Percentiles rank a stretch among this genome's conserved stretches.
phyloP scores from a whole-genome alignment of 2,888 invertebrate genomes.

The Limulus polyphemus region DNA sequence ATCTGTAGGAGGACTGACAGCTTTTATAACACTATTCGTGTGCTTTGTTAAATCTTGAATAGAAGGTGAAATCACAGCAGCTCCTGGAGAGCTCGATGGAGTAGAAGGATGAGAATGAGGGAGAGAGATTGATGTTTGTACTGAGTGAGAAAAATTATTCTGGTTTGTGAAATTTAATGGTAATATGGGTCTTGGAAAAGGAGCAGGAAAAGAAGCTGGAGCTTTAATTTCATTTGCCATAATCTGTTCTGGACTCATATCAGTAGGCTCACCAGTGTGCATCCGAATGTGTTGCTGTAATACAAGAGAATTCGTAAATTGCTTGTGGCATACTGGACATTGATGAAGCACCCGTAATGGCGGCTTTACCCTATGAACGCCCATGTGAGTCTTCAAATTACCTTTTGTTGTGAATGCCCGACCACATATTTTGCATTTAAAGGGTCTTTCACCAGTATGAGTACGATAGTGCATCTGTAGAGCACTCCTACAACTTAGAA shows the following conservation, averaged over 20 bases:
- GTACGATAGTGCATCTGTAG: conserved; percentile 95
- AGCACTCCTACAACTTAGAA: conserved; percentile 91
- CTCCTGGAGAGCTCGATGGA: too few relatives aligned
- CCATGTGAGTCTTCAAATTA: conserved; percentile 99
- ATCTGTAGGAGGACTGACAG: conserved; percentile 11
- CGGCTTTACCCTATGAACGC: conserved; percentile 89
- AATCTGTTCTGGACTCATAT: conserved; percentile 64
- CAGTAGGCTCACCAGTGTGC: conserved; percentile 62
- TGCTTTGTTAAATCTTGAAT: conserved; percentile 3
- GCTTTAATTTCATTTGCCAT: conserved; percentile 67
- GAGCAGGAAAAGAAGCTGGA: conserved; percentile 35
- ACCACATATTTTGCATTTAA: conserved; percentile 92
- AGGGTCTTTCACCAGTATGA: conserved; percentile 90
- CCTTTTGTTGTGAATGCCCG: conserved; percentile 97
- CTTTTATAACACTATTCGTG: conserved; percentile 16
- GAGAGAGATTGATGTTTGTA: not conserved
- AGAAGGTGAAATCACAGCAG: too few relatives aligned
- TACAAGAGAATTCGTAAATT: conserved; percentile 81
- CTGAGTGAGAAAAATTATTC: not conserved
- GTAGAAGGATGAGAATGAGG: not conserved
- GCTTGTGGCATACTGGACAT: conserved; percentile 94
- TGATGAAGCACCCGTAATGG: conserved; percentile 79
- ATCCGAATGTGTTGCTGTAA: conserved; percentile 89
- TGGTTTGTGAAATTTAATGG: conserved; percentile 11
- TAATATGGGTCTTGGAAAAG: conserved; percentile 24